Evolutionary conservation across 2,888 invertebrate genomes (phyloP), one percentile per base, ranked within the genome.

Genomic region (Saturnia japonica): DNA sequence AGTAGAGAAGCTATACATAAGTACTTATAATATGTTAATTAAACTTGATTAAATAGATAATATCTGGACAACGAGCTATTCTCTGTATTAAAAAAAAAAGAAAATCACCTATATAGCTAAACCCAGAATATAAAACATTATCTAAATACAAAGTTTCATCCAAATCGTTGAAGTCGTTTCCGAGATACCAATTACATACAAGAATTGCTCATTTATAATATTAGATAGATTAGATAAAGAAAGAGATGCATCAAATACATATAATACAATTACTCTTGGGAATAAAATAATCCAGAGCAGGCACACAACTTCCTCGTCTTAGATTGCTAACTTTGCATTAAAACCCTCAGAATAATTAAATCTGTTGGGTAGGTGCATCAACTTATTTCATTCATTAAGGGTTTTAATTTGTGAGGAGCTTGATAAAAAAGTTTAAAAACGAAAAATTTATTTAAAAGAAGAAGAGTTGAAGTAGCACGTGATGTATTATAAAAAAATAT

Each of bases 331-430:
- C 68, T 68, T 68, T 68, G 40, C 68, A 54, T 68, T 54, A 54
- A 28, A 40, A 43, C 62, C 47, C 66, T 51, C 34, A 47, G 51
- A 64, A 70, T 64, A 66, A 82, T 82, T 82, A 78, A 82, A 81
- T 82, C 79, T 76, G 72, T 72, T 74, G 34, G 47, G 14, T 40
- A 70, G 64, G 64, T 70, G 75, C 74, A 73, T 70, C 72, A 82
- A 84, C 74, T 79, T 76, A 69, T 74, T 73, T 77, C 80, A 84
- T 84, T 83, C 80, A 82, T 80, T 78, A 78, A 81, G 82, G 81
- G 73, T 82, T 82, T 69, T 77, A 77, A 82, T 80, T 82, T 77
- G 76, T 79, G 80, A 79, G 77, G 77, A 77, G 75, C 12, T 60
- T 28, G 14, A 60, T 25, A 28, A 60, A 57, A 25, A 60, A 28